Evolutionary conservation across 2,113 vertebrate genomes (phyloP).

Genomic region (Speoplatyrhinus poulsoni): DNA sequence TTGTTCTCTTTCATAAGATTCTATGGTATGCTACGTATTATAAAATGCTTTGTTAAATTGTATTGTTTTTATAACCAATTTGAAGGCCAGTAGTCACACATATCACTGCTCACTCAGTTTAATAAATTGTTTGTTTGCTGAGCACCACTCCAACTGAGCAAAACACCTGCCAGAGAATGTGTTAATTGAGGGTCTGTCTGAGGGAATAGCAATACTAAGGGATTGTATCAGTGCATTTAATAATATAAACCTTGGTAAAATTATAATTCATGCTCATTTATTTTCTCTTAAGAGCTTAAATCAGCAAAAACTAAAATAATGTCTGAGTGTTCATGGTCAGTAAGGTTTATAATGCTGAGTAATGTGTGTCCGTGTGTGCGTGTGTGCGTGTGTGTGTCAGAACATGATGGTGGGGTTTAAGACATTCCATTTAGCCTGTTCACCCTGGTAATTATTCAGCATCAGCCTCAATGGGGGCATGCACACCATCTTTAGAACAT

Average conservation of each 20-base stretch:
- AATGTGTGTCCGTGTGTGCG: slow-evolving; percentile 12
- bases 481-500: slow-evolving; percentile 32
- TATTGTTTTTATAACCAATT: too few species aligned
- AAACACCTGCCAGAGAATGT: too few species aligned
- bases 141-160: too few species aligned
- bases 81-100: too few species aligned
- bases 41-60: too few species aligned
- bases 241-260: background rate
- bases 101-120: too few species aligned
- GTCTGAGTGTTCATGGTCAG: slow-evolving; percentile 11
- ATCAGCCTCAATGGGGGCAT: slow-evolving; percentile 33
- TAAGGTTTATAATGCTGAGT: slow-evolving; percentile 1
- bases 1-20: too few species aligned
- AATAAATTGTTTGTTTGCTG: too few species aligned
- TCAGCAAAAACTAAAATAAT: background rate
- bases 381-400: slow-evolving; percentile 17
- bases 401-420: slow-evolving; percentile 29
- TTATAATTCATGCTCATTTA: slow-evolving; percentile 31
- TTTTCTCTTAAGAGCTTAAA: background rate
- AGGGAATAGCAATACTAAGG: too few species aligned
- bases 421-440: slow-evolving; percentile 61
- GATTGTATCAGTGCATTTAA: too few species aligned
- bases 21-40: too few species aligned
- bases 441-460: slow-evolving; percentile 61
- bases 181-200: too few species aligned